These are phyloP conservation scores for Acromyrmex charruanus DNA, from an alignment of 1,140 invertebrate species.

Conservation along the genomic window DNA sequence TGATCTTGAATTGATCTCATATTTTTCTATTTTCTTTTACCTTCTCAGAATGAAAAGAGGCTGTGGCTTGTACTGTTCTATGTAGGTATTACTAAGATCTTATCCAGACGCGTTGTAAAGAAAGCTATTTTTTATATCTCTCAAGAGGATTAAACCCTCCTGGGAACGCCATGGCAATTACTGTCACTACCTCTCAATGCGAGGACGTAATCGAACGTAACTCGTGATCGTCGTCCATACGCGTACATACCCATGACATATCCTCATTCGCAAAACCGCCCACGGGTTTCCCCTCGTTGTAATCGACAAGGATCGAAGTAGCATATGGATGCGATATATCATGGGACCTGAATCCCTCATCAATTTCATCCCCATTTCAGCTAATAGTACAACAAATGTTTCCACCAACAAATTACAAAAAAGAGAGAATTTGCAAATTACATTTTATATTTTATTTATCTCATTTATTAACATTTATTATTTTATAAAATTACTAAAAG, in stretches of 20 bases:
- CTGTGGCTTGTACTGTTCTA: neutral
- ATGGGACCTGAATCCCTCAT: neutral
- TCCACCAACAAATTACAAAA: neutral
- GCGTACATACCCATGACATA: neutral
- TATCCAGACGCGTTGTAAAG: neutral
- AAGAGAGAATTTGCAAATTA: neutral
- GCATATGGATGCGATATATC: neutral
- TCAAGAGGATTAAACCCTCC: constrained; percentile 16
- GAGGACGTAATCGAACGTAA: constrained; percentile 44
- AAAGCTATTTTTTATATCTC: constrained; percentile 41
- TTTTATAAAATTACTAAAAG: neutral
- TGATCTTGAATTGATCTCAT: neutral
- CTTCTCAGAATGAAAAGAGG: neutral
- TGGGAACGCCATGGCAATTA: constrained; percentile 24
- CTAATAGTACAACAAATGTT: neutral
- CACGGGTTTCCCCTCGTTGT: constrained; percentile 4
- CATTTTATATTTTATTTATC: neutral
- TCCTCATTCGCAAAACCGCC: constrained; percentile 32
- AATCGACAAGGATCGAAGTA: neutral
- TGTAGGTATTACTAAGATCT: constrained; percentile 36
- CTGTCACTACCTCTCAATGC: constrained; percentile 1
- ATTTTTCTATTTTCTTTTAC: neutral
- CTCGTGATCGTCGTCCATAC: neutral
- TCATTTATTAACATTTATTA: neutral
- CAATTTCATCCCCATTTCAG: neutral